Conservation (phyloP, 2,888 invertebrate genomes). For the Stratiomys singularior region DNA sequence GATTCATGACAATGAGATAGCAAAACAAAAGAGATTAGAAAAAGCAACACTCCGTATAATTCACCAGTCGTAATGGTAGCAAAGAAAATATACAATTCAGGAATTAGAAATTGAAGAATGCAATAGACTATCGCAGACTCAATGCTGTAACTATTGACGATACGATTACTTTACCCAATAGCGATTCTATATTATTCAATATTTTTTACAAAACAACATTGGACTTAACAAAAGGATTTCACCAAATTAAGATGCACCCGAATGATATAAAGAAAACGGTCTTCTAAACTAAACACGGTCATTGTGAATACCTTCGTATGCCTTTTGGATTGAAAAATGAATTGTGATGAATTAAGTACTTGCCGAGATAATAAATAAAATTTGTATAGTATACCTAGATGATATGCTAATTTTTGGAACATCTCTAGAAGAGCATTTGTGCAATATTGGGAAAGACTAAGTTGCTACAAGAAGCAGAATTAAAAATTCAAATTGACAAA, state of each 20-base stretch:
- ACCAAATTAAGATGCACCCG: conserved; percentile 54
- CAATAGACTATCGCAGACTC: not conserved
- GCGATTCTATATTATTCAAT: conserved; percentile 56
- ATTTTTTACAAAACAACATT: conserved; percentile 55
- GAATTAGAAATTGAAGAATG: conserved; percentile 24
- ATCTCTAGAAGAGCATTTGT: not conserved
- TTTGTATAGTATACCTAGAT: not conserved
- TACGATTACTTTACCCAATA: conserved; percentile 38
- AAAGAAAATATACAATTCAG: conserved; percentile 25
- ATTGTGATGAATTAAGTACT: conserved; percentile 55
- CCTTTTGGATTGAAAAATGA: conserved; percentile 55
- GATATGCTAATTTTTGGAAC: not conserved
- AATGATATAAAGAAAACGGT: conserved; percentile 54
- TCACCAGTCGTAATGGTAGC: conserved; percentile 16
- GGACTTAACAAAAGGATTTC: conserved; percentile 56
- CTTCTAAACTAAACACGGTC: conserved; percentile 54
- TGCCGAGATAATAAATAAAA: not conserved
- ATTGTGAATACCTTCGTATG: conserved; percentile 55
- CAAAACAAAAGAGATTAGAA: not conserved
- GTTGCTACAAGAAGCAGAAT: not conserved
- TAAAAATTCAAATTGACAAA: conserved; percentile 6
- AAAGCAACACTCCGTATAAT: conserved; percentile 10
- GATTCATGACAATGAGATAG: conserved; percentile 13
- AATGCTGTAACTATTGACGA: conserved; percentile 2
- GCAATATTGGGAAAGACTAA: not conserved